Evolutionary conservation across 2,113 vertebrate species (phyloP), one percentile per base, ranked within the genome.

Genomic region (Rynchops niger): DNA sequence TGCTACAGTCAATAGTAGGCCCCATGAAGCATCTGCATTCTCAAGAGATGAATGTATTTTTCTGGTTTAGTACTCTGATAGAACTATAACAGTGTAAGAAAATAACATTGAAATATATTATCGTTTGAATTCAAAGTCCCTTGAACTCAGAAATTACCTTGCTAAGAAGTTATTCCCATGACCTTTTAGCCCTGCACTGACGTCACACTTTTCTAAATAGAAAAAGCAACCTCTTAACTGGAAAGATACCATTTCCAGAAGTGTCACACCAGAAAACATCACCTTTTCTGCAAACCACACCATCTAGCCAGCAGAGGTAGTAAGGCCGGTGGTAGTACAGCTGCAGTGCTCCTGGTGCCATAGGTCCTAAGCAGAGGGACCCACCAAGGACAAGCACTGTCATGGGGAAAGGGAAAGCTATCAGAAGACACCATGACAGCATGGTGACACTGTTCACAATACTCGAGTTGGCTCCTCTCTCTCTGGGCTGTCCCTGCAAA

Each of bases 1-100:
- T 90, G 71, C 69, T 65, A 66, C 77, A 78, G 62, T 95, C 89
- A 92, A 70, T 21, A 95, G 63, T 45, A 93, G 73, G 82, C 58
- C 53, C n/a, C 63, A 71, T 22, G 45, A 94, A 88, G 43, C 50
- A 89, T 74, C 70, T 87, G 63, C 72, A 66, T 85, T 89, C 87
- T 90, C 18, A 82, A 92, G 86, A 82, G 84, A 56, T 66, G 50
- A 77, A 91, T 50, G 30, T 29, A 56, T 83, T 88, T 91, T 95
- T 77, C 42, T 50, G 47, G 27, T 85, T 94, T 78, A 95, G 55
- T 58, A 77, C 43, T 42, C 69, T 66, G 59, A 88, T 84, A 96
- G 93, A 95, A 96, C 27, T 32, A 66, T 53, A 90, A 69, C 14
- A 1, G 43, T 78, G 12, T 42, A 74, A 78, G 58, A 88, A 82